Evolutionary conservation across 2,888 invertebrate genomes (phyloP).

Genomic region (Tachina fera): DNA sequence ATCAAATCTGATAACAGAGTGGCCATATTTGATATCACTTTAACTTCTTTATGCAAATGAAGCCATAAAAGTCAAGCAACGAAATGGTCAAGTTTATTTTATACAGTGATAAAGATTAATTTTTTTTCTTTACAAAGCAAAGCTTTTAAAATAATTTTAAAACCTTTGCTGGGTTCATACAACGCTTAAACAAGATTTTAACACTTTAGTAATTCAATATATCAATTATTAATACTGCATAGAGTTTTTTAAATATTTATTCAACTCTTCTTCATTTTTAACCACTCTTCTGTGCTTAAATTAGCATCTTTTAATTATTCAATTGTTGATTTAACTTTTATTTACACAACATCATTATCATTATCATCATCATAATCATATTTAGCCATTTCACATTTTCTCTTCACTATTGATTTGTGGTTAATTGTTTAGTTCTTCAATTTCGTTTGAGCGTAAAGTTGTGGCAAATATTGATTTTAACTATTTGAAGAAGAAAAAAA

Average conservation of each 20-base stretch:
- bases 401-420: slow-evolving; percentile 56
- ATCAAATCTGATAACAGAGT: too few relatives aligned
- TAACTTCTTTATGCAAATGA: too few relatives aligned
- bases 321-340: slow-evolving; percentile 36
- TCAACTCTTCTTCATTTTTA: slow-evolving; percentile 37
- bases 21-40: too few relatives aligned
- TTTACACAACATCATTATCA: slow-evolving; percentile 25
- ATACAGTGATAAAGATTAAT: too few relatives aligned
- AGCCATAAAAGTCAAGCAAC: too few relatives aligned
- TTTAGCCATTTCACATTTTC: neutral
- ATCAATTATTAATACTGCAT: slow-evolving; percentile 35
- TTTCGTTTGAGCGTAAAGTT: slow-evolving; percentile 60
- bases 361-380: neutral
- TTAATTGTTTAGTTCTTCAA: slow-evolving; percentile 66
- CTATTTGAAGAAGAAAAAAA: slow-evolving; percentile 21
- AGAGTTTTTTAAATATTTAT: slow-evolving; percentile 43
- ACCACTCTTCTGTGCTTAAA: slow-evolving; percentile 52
- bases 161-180: slow-evolving; percentile 28
- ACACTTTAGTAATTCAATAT: slow-evolving; percentile 56
- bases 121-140: too few relatives aligned
- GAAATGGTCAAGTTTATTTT: too few relatives aligned
- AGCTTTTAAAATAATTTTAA: neutral
- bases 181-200: slow-evolving; percentile 37
- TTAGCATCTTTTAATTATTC: slow-evolving; percentile 65
- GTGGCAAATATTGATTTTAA: slow-evolving; percentile 66